phyloP scores from a whole-genome alignment of 2,113 vertebrate species.

The Crotalus helleri region DNA sequence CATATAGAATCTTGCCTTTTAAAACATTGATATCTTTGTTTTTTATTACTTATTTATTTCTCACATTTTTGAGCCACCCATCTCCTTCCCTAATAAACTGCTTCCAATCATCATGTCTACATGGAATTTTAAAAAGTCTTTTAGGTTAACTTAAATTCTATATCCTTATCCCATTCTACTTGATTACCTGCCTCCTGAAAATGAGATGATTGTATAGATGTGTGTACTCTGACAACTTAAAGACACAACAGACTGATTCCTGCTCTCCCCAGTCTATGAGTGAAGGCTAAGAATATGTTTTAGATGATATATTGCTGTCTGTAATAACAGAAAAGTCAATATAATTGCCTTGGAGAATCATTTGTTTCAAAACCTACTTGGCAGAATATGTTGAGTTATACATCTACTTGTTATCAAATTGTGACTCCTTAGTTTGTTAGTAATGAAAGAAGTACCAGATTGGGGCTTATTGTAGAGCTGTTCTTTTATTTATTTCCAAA shows the following conservation, averaged over 20 bases:
- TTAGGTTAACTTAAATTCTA: neutral
- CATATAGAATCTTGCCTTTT: neutral
- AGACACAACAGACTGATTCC: neutral
- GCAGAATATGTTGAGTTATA: constrained; percentile 27
- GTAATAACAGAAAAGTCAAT: constrained; percentile 42
- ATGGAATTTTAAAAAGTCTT: fast-evolving
- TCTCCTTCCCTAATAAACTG: neutral
- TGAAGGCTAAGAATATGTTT: constrained; percentile 24
- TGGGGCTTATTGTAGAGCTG: neutral
- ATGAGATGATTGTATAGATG: neutral
- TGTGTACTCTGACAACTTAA: constrained; percentile 6
- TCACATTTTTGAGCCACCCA: too few relatives aligned
- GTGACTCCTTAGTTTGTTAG: constrained; percentile 20
- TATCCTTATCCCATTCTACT: fast-evolving
- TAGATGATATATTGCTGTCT: constrained; percentile 9
- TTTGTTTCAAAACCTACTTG: constrained; percentile 29
- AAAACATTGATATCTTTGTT: neutral
- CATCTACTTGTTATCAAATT: constrained; percentile 10
- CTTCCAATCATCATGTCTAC: neutral
- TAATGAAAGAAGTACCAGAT: constrained; percentile 25
- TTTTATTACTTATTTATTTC: neutral
- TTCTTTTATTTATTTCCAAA: constrained; percentile 24
- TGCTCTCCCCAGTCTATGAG: constrained; percentile 25
- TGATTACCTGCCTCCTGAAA: neutral
- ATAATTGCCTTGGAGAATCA: constrained; percentile 18